Base-by-base conservation (phyloP, 2,888 invertebrate species). In the Azorinus chamasolen region DNA sequence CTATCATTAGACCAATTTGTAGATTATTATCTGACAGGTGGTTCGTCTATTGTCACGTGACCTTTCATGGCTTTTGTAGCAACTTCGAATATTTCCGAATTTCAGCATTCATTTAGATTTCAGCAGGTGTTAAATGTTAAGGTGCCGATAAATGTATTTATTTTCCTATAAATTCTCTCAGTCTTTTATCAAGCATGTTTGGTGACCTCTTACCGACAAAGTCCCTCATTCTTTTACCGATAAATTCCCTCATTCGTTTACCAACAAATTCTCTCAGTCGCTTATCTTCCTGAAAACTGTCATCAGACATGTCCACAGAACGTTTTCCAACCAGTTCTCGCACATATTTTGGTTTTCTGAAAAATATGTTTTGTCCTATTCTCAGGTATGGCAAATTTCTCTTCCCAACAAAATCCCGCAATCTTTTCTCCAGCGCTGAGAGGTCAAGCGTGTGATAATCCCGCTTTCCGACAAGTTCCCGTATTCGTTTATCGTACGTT, bases 381-480 rank as follows among this genome's bases (percentile, higher is more conserved):
- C 45, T 43, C 22, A 63, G 32, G 43, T 41, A 66, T 1, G 77
- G 71, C 37, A 71, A 61, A 48, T 57, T 55, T 25, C 80, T 25
- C 58, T 80, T 80, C 6, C 76, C 76, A 43, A 80, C 80, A 55
- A 80, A 80, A 20, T 80, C 80, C 12, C 80, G 64, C 22, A 80
- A 65, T 25, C 80, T 68, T 54, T 80, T 80, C 14, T 64, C 76
- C 16, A 78, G 46, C 39, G 54, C 61, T 0, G 78, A 64, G 4
- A 65, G 41, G 37, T 65, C 53, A 2, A 39, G 24, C 1, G 55
- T 37, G 39, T 72, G 45, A 5, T 45, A 20, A 24, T 53, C 50
- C 59, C 79, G 57, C 48, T 80, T 80, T 14, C 80, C 80, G 8
- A 80, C 53, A 25, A 80, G 76, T 18, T 80, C 80, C 8, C 76